phyloP scores from a whole-genome alignment of 2,888 invertebrate species.

The Polylopha cassiicola region DNA sequence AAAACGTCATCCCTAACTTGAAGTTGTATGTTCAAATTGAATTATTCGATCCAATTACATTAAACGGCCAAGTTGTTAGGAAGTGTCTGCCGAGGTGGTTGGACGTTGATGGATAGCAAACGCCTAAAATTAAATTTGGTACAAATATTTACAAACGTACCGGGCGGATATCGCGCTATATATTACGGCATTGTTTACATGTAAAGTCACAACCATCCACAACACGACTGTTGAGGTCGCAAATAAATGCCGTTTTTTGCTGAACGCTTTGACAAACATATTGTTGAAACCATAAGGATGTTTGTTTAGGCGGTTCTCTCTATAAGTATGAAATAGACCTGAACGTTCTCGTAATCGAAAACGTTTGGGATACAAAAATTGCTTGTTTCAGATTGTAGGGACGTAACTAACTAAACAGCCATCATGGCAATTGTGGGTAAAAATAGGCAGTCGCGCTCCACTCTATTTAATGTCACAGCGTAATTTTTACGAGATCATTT shows the following conservation, averaged over 20 bases:
- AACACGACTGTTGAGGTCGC: not conserved
- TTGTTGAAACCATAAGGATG: no score
- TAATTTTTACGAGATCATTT: slow-evolving; percentile 22
- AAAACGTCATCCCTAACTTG: no score
- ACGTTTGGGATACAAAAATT: no score
- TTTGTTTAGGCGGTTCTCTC: no score
- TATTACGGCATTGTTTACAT: slow-evolving; percentile 40
- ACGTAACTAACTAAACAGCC: no score
- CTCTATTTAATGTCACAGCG: slow-evolving; percentile 20
- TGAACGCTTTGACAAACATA: no score
- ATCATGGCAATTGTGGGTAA: no score
- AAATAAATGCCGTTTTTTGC: no score
- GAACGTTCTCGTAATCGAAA: no score
- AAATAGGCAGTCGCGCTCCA: no score
- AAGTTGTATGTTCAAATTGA: slow-evolving; percentile 30
- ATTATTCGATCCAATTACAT: slow-evolving; percentile 44
- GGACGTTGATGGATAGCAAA: slow-evolving; percentile 38
- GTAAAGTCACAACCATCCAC: not conserved
- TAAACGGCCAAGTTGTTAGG: slow-evolving; percentile 37
- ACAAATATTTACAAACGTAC: slow-evolving; percentile 49
- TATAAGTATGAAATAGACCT: no score
- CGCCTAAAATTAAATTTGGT: slow-evolving; percentile 51
- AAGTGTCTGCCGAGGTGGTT: slow-evolving; percentile 28
- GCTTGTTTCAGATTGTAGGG: no score
- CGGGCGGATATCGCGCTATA: slow-evolving; percentile 29